Conservation (phyloP, 2,888 invertebrate species). For the Melanchra persicariae region DNA sequence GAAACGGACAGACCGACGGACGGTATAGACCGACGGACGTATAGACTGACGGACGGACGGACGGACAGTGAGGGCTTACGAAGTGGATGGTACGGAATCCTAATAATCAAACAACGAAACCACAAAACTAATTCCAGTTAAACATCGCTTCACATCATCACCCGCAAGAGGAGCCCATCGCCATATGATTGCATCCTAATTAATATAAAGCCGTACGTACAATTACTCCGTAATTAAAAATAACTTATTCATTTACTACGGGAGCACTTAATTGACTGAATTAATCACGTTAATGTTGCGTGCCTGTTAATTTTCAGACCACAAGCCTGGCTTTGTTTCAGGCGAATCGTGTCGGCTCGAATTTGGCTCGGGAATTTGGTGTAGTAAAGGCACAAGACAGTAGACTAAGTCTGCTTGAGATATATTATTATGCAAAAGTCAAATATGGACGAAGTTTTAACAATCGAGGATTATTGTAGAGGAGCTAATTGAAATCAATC, state of each 20-base stretch:
- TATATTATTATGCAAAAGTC: background rate
- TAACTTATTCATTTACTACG: slow-evolving; percentile 89
- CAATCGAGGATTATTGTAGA: too few relatives aligned
- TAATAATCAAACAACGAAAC: background rate
- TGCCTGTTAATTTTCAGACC: slow-evolving; percentile 86
- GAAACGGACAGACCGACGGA: too few relatives aligned
- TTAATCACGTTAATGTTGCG: slow-evolving; percentile 89
- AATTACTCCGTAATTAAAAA: slow-evolving; percentile 90
- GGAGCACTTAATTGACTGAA: slow-evolving; percentile 84
- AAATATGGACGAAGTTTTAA: too few relatives aligned
- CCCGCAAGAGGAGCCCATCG: slow-evolving; percentile 59
- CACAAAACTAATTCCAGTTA: slow-evolving; percentile 11
- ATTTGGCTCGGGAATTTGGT: slow-evolving; percentile 43
- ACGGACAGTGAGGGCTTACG: too few relatives aligned
- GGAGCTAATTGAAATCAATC: too few relatives aligned
- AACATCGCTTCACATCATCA: slow-evolving; percentile 69
- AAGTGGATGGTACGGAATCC: too few relatives aligned
- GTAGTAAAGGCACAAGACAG: slow-evolving; percentile 18
- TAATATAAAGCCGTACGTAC: slow-evolving; percentile 65
- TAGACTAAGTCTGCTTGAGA: slow-evolving; percentile 35
- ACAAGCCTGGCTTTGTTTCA: slow-evolving; percentile 84
- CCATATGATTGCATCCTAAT: slow-evolving; percentile 74
- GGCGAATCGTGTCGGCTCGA: slow-evolving; percentile 70
- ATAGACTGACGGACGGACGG: too few relatives aligned
- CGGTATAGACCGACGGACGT: too few relatives aligned